Evolutionary conservation across 2,797 vertebrate genomes (phyloP), one percentile per base, ranked within the genome.

Genomic region (Xerus rutilus): DNA sequence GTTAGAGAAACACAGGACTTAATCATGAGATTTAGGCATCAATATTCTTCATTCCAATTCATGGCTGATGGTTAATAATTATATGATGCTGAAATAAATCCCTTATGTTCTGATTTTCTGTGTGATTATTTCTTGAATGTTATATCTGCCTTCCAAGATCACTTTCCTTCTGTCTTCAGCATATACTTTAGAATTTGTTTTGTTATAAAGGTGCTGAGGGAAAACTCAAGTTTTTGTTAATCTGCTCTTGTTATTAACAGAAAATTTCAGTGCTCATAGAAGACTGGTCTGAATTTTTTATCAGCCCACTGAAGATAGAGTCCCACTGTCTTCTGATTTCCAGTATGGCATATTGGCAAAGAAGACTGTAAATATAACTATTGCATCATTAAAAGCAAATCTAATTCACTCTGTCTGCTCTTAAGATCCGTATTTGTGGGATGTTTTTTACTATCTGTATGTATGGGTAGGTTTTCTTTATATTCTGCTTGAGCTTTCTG

Each of bases 141-240:
- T 28, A 30, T 69, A 25, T 84, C 30, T 74, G 78, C 43, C 28
- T 88, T 73, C 45, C 23, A 14, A 86, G 8, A 59, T 52, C 28
- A 47, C 13, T 78, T 86, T 67, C 4, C 8, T 74, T 78, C 59
- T 32, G 4, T 91, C 39, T 81, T 59, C 93, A 85, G n/a, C 12
- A 59, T 32, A 30, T n/a, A 32, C 14, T 91, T 69, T 74, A 67
- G 62, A 69, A 89, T 86, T 86, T 52, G 79, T 87, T 94, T 93
- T 54, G 7, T n/a, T 65, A 35, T 23, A 18, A 59, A 79, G 70
- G 47, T 86, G 14, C 23, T 93, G 49, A 79, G 2, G 76, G 45
- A 7, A 95, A 89, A 45, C 45, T 67, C 6, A 65, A 54, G 28
- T 8, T 87, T 83, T 39, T 78, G 8, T 52, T 83, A n/a, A 14